A percentile compares a stretch with the other conserved stretches of the same genome.
Conservation (phyloP, 2,113 vertebrate genomes). For the Cynopterus brachyotis region DNA sequence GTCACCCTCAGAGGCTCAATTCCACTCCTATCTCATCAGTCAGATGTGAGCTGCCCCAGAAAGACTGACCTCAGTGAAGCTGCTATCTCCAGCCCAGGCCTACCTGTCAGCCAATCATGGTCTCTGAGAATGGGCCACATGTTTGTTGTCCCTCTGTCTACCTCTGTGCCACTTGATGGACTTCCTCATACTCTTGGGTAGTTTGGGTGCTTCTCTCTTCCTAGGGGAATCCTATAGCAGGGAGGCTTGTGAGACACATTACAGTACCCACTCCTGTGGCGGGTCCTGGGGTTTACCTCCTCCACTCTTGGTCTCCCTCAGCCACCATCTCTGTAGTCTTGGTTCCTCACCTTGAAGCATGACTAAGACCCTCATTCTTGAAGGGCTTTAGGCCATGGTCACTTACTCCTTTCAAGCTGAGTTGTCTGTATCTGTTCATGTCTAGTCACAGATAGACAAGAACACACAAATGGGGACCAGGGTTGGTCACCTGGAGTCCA, state of each 20-base stretch:
- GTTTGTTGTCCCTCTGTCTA: not conserved
- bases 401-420: not conserved
- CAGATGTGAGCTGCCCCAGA: rapidly evolving
- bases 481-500: not conserved
- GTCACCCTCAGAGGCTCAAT: not conserved
- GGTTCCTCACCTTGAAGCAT: not conserved
- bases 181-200: not conserved
- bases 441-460: not conserved
- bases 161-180: rapidly evolving
- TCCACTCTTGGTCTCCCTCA: not conserved
- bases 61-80: too few relatives aligned
- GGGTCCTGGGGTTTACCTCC: not conserved
- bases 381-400: not conserved
- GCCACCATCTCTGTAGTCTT: not conserved
- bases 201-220: not conserved
- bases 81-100: not conserved
- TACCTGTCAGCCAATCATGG: not conserved
- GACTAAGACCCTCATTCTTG: not conserved
- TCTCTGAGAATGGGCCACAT: not conserved
- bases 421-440: not conserved
- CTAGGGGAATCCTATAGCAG: not conserved
- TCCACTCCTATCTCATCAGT: not conserved
- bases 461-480: not conserved
- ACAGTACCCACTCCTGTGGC: not conserved
- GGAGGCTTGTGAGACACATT: not conserved